Base-by-base conservation (phyloP, 2,888 invertebrate genomes). In the Aphidius colemani region DNA sequence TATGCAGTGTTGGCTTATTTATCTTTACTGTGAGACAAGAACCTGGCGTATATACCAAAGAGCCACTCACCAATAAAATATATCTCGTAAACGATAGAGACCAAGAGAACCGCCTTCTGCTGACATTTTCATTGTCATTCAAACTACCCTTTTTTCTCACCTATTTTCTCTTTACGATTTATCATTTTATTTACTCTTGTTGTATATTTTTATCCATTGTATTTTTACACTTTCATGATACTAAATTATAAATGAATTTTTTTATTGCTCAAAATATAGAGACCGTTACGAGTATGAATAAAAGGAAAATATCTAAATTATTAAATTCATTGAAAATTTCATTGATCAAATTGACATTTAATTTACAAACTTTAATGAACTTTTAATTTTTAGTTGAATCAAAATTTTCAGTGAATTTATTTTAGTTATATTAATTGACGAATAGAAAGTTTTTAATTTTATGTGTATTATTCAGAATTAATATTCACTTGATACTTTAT, bases 1-100 rank as follows among this genome's bases (percentile, higher is more conserved):
- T 64, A 64, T 64, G 60, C 64, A 41, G 64, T 59, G 56, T 64
- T 60, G 64, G 60, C 50, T 64, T 64, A 64, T 64, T 64, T 64
- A 60, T 64, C 64, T 64, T 64, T 60, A 56, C 56, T 41, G 57
- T 63, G 49, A 64, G 63, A 63, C 59, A 58, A 63, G 44, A 30
- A 45, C 39, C 30, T 40, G 39, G 59, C 53, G 63, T 30, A 53
- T 44, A 59, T 46, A 59, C 63, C 59, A 41, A 59, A 63, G 53
- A 44, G 50, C 58, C 58, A 13, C 63, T 49, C 51, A 13, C 39
- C 39, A 43, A 40, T 43, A 43, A 40, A n/a, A 40, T 55, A 41
- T 57, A 57, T 7, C 45, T 55, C 30, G 49, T 56, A 49, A 11
- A 63, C 43, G 46, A 18, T 50, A 50, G 13, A 49, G 46, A 53